Conservation (phyloP, 2,888 invertebrate genomes). For the Pollenia griseotomentosa region DNA sequence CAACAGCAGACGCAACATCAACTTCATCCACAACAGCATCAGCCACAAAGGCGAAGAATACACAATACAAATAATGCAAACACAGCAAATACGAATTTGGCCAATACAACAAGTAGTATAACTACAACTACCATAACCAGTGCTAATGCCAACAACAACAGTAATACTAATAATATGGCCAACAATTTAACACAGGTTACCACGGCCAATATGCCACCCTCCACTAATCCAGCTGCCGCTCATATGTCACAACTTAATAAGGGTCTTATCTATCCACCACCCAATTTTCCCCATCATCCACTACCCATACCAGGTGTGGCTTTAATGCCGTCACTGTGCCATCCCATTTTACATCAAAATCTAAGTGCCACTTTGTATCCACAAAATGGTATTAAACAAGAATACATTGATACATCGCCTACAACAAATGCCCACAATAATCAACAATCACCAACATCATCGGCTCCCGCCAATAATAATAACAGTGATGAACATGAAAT, state of each 20-base stretch:
- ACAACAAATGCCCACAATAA: constrained; percentile 74
- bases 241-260: constrained; percentile 81
- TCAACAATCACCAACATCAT: constrained; percentile 54
- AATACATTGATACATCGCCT: constrained; percentile 75
- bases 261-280: constrained; percentile 79
- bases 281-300: constrained; percentile 81
- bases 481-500: constrained; percentile 79
- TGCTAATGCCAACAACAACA: constrained; percentile 69
- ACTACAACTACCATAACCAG: constrained; percentile 75
- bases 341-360: constrained; percentile 82
- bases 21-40: constrained; percentile 66
- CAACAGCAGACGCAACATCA: constrained; percentile 69
- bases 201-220: constrained; percentile 59
- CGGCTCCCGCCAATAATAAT: constrained; percentile 66
- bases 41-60: constrained; percentile 67
- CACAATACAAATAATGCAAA: constrained; percentile 69
- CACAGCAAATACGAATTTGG: constrained; percentile 66
- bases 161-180: constrained; percentile 45
- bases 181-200: constrained; percentile 52
- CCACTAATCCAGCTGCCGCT: constrained; percentile 75
- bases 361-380: constrained; percentile 80
- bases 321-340: constrained; percentile 82
- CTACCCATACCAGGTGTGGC: constrained; percentile 81
- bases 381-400: constrained; percentile 81
- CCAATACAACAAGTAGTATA: constrained; percentile 72